Evolutionary conservation across 2,113 vertebrate species (phyloP).

Genomic region (Apistogramma diplotaenia): DNA sequence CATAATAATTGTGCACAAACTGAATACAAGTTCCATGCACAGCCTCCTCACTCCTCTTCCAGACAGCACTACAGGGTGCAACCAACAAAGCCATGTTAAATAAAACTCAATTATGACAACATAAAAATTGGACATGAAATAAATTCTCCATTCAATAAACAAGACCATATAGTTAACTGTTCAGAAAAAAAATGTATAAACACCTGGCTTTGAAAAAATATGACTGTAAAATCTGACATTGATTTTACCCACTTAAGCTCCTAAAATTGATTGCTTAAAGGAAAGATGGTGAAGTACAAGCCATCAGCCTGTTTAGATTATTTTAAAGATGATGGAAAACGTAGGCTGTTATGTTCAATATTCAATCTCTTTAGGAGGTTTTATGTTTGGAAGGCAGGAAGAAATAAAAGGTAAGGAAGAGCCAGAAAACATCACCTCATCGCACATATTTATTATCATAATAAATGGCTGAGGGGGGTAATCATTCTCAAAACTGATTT

Average conservation of each 20-base stretch:
- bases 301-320: not conserved
- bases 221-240: not conserved
- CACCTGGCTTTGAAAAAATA: not conserved
- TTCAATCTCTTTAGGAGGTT: not conserved
- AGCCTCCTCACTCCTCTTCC: not conserved
- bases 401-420: not conserved
- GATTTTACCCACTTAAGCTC: constrained; percentile 10
- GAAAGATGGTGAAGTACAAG: not conserved
- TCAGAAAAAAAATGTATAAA: constrained; percentile 9
- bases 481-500: constrained; percentile 31
- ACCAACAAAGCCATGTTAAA: not conserved
- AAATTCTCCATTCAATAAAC: not conserved
- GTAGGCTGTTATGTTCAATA: not conserved
- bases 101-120: not conserved
- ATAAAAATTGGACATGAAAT: constrained; percentile 16
- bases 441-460: constrained; percentile 9
- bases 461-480: constrained; percentile 18
- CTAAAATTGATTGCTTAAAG: not conserved
- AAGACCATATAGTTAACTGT: not conserved
- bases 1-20: not conserved
- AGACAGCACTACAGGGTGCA: not conserved
- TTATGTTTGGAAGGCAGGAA: not conserved
- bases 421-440: not conserved
- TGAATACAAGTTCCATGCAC: not conserved
- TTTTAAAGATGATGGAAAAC: not conserved